These are phyloP conservation scores for Sminthurides bifidus DNA, from an alignment of 1,140 invertebrate species.

Conservation along the genomic window DNA sequence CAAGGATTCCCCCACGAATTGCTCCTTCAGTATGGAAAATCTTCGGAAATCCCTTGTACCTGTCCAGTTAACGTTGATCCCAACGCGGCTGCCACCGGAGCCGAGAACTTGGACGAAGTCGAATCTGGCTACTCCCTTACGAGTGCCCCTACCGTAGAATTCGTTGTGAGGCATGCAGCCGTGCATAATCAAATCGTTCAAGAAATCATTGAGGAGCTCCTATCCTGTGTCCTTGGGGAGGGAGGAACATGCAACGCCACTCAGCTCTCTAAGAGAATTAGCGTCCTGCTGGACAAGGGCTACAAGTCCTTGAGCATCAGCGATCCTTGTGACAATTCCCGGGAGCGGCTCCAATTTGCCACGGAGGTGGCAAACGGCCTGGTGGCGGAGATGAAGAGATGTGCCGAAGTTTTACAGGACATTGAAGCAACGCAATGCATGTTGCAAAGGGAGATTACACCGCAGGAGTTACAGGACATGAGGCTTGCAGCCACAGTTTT, in stretches of 20 bases:
- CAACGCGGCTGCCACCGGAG: too few relatives aligned
- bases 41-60: conserved; percentile 15
- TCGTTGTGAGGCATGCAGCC: conserved; percentile 10
- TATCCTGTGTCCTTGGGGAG: conserved; percentile 2
- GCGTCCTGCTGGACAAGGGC: conserved; percentile 14
- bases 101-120: conserved; percentile 1
- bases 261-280: background rate
- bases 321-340: background rate
- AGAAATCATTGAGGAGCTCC: conserved; percentile 14
- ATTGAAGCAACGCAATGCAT: conserved; percentile 7
- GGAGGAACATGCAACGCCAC: background rate
- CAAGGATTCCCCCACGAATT: conserved; percentile 14
- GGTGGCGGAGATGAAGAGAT: conserved; percentile 9
- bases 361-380: conserved; percentile 8
- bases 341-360: conserved; percentile 19
- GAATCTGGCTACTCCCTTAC: conserved; percentile 8
- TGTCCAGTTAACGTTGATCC: conserved; percentile 1
- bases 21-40: conserved; percentile 15
- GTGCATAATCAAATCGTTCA: conserved; percentile 15
- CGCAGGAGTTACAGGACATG: conserved; percentile 7
- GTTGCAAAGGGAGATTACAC: background rate
- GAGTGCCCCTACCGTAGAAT: conserved; percentile 25
- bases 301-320: too few relatives aligned
- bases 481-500: conserved; percentile 7
- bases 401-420: conserved; percentile 17